Conservation (phyloP, 2,888 invertebrate genomes). For the Drosophila atroscutellata region DNA sequence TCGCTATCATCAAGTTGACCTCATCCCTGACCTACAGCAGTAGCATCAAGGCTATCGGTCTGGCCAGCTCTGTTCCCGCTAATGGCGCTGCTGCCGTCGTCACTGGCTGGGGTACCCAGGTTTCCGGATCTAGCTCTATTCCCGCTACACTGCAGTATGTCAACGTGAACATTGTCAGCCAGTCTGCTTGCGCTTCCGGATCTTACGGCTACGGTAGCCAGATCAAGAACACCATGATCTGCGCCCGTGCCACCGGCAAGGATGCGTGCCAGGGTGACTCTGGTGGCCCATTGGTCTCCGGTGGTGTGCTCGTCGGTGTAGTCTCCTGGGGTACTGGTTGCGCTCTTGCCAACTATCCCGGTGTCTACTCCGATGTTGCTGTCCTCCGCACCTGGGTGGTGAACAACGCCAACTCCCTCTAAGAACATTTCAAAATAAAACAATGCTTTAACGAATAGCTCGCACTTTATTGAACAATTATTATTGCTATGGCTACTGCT, state of each 20-base stretch:
- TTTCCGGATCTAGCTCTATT: too few species aligned
- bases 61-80: slow-evolving; percentile 79
- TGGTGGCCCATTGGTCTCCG: slow-evolving; percentile 74
- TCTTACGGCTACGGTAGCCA: slow-evolving; percentile 81
- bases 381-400: slow-evolving; percentile 56
- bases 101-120: slow-evolving; percentile 70
- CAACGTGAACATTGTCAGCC: slow-evolving; percentile 81
- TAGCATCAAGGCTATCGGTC: slow-evolving; percentile 83
- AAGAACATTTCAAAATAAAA: slow-evolving; percentile 22
- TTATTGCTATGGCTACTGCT: too few species aligned
- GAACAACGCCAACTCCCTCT: slow-evolving; percentile 37
- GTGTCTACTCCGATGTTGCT: slow-evolving; percentile 73
- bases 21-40: slow-evolving; percentile 84
- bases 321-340: slow-evolving; percentile 79
- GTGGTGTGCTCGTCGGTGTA: slow-evolving; percentile 66
- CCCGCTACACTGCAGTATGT: slow-evolving; percentile 74
- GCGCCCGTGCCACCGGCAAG: slow-evolving; percentile 57
- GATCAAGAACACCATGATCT: slow-evolving; percentile 65
- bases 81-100: slow-evolving; percentile 63
- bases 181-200: slow-evolving; percentile 80
- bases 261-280: slow-evolving; percentile 76
- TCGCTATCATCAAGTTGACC: slow-evolving; percentile 86
- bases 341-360: slow-evolving; percentile 60
- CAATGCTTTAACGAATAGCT: too few species aligned
- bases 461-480: too few species aligned